Percentiles rank a stretch among this genome's conserved stretches.
Evolutionary conservation across 64 coral and sea anemone species (phyloP).

Genomic region (Montipora sp.): DNA sequence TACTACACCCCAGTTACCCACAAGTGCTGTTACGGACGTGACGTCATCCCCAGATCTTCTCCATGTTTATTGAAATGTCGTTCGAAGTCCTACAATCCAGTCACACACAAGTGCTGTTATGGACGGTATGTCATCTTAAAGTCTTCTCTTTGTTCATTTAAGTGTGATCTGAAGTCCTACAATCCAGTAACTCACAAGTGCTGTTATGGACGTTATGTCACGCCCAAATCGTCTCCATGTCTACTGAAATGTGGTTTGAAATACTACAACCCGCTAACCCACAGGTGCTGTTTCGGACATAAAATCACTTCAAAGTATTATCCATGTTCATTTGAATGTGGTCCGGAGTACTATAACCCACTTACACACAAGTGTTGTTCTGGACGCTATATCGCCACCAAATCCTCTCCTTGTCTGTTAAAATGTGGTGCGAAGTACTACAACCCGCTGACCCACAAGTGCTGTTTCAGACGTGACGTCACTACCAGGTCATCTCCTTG

Average conservation of each 20-base stretch:
- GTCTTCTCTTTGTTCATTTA: not conserved
- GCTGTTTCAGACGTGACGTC: slow-evolving; percentile 2
- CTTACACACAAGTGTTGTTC: slow-evolving; percentile 18
- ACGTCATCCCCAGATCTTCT: no score
- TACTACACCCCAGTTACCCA: not conserved
- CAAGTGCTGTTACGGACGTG: no score
- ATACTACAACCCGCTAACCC: not conserved
- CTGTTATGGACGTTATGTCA: not conserved
- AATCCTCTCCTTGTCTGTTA: not conserved
- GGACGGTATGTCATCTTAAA: no score
- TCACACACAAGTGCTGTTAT: not conserved
- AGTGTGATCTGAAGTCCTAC: not conserved
- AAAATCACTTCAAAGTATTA: not conserved
- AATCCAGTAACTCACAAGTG: not conserved
- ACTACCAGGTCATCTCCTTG: not conserved
- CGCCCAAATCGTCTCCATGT: not conserved
- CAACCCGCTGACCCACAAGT: slow-evolving; percentile 1
- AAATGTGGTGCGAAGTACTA: slow-evolving; percentile 2
- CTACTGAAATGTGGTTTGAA: not conserved
- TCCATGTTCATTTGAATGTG: not conserved
- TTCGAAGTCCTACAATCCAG: no score
- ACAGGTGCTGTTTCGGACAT: not conserved
- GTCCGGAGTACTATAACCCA: not conserved
- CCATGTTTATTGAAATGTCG: no score
- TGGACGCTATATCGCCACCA: not conserved